phyloP scores from a whole-genome alignment of 2,888 invertebrate species.

The Himalopsyche anomala region DNA sequence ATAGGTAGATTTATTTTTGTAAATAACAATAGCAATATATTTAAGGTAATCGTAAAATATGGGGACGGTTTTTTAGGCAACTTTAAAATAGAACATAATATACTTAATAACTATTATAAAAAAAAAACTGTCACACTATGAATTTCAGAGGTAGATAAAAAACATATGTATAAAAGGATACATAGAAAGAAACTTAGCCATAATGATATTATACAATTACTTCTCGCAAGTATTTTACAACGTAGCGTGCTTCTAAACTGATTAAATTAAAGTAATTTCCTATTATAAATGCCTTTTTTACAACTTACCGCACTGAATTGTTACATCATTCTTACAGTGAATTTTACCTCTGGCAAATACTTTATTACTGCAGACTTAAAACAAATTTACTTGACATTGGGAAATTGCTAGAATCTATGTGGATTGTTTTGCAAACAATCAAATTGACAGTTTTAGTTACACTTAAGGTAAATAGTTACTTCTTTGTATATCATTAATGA shows the following conservation, averaged over 20 bases:
- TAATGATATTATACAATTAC: conserved; percentile 62
- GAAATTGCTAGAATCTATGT: too few species aligned
- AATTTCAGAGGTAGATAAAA: conserved; percentile 51
- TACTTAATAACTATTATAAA: conserved; percentile 58
- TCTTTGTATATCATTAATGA: too few species aligned
- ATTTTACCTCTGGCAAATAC: too few species aligned
- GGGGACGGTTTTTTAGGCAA: conserved; percentile 65
- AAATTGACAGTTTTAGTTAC: not conserved
- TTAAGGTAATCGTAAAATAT: conserved; percentile 62
- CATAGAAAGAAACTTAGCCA: conserved; percentile 61
- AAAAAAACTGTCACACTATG: conserved; percentile 56
- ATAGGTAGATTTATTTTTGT: conserved; percentile 65
- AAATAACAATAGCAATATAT: conserved; percentile 64
- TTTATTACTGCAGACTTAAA: too few species aligned
- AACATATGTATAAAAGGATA: conserved; percentile 58
- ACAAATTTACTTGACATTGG: too few species aligned
- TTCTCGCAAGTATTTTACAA: conserved; percentile 59
- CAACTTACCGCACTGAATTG: not conserved
- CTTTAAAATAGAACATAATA: conserved; percentile 60
- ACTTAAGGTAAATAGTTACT: not conserved
- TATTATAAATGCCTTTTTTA: not conserved
- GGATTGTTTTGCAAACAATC: too few species aligned
- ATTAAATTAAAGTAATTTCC: conserved; percentile 41
- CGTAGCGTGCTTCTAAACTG: conserved; percentile 60
- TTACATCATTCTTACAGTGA: not conserved